Evolutionary conservation across 2,888 invertebrate species (phyloP).

Genomic region (Heliothis peltigera): DNA sequence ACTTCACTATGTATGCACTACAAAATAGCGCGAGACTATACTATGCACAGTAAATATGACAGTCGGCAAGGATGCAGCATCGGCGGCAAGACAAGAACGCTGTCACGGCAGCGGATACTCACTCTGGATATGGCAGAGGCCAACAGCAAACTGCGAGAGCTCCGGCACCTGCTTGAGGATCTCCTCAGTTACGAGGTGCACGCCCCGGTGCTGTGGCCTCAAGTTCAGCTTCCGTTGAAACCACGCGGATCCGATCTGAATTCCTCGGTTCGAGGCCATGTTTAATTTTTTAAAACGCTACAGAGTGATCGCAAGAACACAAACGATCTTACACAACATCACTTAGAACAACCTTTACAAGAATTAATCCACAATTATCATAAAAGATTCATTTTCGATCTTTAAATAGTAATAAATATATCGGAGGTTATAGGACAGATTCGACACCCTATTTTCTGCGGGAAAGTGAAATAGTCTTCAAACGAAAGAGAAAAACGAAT

Average conservation of each 20-base stretch:
- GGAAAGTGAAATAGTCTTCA: conserved; percentile 88
- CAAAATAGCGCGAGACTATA: conserved; percentile 67
- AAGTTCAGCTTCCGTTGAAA: conserved; percentile 99
- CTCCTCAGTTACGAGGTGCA: conserved; percentile 99
- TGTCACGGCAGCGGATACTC: conserved; percentile 87
- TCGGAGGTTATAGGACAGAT: conserved; percentile 89
- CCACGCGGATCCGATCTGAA: conserved; percentile 99
- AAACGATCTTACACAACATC: conserved; percentile 90
- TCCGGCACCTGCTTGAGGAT: conserved; percentile 98
- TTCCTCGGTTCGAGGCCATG: conserved; percentile 97
- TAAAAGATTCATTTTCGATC: conserved; percentile 91
- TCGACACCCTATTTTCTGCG: conserved; percentile 91
- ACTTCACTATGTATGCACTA: conserved; percentile 58
- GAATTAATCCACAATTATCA: conserved; percentile 92
- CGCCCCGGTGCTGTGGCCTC: conserved; percentile 98
- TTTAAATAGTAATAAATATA: conserved; percentile 89
- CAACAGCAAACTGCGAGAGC: conserved; percentile 97
- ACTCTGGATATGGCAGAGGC: conserved; percentile 99
- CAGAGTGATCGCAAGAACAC: conserved; percentile 88
- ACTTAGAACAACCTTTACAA: conserved; percentile 89
- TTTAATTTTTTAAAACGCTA: conserved; percentile 90
- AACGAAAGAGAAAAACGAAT: conserved; percentile 86
- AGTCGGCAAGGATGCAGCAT: conserved; percentile 78
- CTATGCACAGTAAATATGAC: conserved; percentile 76
- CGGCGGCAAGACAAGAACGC: conserved; percentile 79